Evolutionary conservation across 2,888 invertebrate species (phyloP), one percentile per base, ranked within the genome.

Genomic region (Thymelicus sylvestris): DNA sequence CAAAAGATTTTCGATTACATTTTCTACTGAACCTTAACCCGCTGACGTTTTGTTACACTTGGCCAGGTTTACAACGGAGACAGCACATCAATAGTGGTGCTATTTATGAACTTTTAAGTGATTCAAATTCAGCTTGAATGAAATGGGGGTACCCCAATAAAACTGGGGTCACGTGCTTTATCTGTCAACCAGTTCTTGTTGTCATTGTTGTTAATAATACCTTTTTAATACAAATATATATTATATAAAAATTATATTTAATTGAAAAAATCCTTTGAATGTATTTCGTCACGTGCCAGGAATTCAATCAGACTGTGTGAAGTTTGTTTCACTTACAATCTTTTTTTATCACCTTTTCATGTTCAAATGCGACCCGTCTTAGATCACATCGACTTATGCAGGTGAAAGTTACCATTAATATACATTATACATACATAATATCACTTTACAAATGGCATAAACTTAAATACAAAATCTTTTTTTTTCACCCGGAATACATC

Each of bases 381-480:
- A 48, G 48, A 55, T 55, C 65, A 47, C 52, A 38, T 68, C 47
- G 31, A 62, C 52, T 68, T 68, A 62, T 68, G 38, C 6, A 31
- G 62, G 62, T 55, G 69, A 63, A 64, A 69, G 63, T 69, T 63
- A 38, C 48, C 48, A 31, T 47, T 39, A 13, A 69, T 69, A 57
- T 67, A 62, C 60, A 24, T 41, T 69, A 57, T 67, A 62, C 60
- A 24, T 41, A 44, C 44, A 44, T 10, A 44, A 8, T 24, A 13
- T 24, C 19, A 55, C 55, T 24, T 55, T 19, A 24, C 12, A 55
- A 55, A 59, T 67, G 48, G 67, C n/a, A n/a, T n/a, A n/a, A n/a
- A n/a, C n/a, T n/a, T n/a, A n/a, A n/a, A n/a, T n/a, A n/a, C n/a
- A n/a, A n/a, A n/a, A n/a, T n/a, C n/a, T n/a, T n/a, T n/a, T n/a